phyloP scores from a whole-genome alignment of 1,140 invertebrate species.

The Manduca sexta region DNA sequence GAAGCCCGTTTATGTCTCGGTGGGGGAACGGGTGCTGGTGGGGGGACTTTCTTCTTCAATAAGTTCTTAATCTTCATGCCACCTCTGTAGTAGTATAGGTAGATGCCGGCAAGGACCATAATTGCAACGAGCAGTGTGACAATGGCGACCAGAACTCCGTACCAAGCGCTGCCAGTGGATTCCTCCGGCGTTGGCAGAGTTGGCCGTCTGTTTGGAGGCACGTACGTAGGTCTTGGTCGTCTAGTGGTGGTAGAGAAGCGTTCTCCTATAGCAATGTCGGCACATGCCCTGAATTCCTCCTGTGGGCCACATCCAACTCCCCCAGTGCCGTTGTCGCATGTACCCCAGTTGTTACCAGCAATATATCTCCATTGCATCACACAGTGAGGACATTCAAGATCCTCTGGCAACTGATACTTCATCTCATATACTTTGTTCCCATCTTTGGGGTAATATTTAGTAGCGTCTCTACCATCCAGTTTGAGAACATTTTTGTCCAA shows the following conservation, averaged over 20 bases:
- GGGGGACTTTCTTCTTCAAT: slow-evolving; percentile 43
- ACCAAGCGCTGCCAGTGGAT: slow-evolving; percentile 46
- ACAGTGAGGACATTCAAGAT: slow-evolving; percentile 83
- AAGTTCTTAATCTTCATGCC: slow-evolving; percentile 66
- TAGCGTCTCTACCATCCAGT: slow-evolving; percentile 64
- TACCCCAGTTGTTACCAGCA: slow-evolving; percentile 87
- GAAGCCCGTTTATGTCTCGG: slow-evolving; percentile 54
- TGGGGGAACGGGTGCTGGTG: slow-evolving; percentile 49
- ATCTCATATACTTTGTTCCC: slow-evolving; percentile 87
- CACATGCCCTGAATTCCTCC: slow-evolving; percentile 90
- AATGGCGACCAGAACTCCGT: slow-evolving; percentile 50
- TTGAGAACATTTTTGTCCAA: slow-evolving; percentile 82
- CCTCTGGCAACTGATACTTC: slow-evolving; percentile 79
- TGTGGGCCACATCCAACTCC: slow-evolving; percentile 88
- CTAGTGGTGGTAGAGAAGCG: slow-evolving; percentile 47
- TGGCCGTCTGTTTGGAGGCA: slow-evolving; percentile 51
- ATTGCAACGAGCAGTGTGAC: slow-evolving; percentile 52
- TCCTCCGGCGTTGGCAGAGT: slow-evolving; percentile 48
- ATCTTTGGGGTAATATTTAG: slow-evolving; percentile 82
- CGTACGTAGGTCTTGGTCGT: slow-evolving; percentile 52
- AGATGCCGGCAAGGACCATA: slow-evolving; percentile 48
- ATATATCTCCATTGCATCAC: slow-evolving; percentile 88
- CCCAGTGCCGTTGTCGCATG: slow-evolving; percentile 80
- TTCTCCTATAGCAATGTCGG: slow-evolving; percentile 84
- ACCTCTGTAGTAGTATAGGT: slow-evolving; percentile 69